Conservation (phyloP, 2,888 invertebrate genomes). For the Rotaria socialis region DNA sequence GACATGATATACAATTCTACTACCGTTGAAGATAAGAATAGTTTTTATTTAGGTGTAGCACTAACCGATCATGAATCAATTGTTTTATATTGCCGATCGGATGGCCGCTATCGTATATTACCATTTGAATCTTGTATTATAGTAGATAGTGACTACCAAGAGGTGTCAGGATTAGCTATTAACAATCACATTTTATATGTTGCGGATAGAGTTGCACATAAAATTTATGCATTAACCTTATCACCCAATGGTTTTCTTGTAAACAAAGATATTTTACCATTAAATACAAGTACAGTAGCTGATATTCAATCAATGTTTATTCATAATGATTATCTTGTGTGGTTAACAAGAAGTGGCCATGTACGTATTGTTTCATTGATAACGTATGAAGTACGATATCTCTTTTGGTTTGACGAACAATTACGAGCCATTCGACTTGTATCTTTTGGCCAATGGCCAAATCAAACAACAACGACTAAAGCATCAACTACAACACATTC, state of each 20-base stretch:
- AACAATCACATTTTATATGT: neutral
- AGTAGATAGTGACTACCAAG: neutral
- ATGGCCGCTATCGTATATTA: neutral
- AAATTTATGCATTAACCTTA: conserved; percentile 21
- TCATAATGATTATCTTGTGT: neutral
- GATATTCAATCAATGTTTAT: conserved; percentile 22
- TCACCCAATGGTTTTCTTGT: neutral
- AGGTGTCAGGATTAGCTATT: neutral
- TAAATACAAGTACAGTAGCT: neutral
- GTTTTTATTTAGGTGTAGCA: neutral
- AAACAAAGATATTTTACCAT: neutral
- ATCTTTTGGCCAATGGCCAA: neutral
- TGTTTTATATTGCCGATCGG: neutral
- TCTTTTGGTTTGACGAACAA: conserved; percentile 23
- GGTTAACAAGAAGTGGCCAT: conserved; percentile 30
- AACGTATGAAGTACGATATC: neutral
- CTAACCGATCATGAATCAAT: neutral
- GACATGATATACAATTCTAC: neutral
- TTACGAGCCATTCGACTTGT: neutral
- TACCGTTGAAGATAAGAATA: neutral
- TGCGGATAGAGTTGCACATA: neutral
- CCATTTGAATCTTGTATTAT: neutral
- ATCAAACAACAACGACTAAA: neutral
- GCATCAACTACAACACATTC: neutral
- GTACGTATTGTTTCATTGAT: neutral